Base-by-base conservation (phyloP, 2,797 vertebrate species). In the Anisognathus igniventris region DNA sequence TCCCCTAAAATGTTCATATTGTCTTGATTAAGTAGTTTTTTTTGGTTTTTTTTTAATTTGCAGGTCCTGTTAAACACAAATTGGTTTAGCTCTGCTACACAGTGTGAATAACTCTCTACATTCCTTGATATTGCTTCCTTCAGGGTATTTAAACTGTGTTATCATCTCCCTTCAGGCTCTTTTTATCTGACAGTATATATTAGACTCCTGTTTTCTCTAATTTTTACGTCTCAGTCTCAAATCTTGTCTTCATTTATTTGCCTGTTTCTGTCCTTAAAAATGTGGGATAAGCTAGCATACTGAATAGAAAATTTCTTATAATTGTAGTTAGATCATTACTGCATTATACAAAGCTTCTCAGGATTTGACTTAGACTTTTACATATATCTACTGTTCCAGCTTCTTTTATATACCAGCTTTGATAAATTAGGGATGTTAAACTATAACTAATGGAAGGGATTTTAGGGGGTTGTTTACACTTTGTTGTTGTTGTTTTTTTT, bases 121-220 rank as follows among this genome's bases (percentile, higher is more conserved):
- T 72, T 94, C 24, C 48, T 57, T 94, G 54, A 30, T 86, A 81
- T 57, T 85, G 14, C 86, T 88, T 96, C 37, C 51, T 87, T 86
- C 30, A 74, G 67, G 83, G 72, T 87, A 47, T 94, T 95, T 85
- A 80, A 95, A 89, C 53, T 81, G 28, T 87, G 89, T 92, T 95
- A 86, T 89, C 84, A 77, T 92, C 30, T 93, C 50, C 53, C 94
- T 92, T 95, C 88, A 96, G 88, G 92, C 86, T 82, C 35, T 45
- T 95, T 95, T 96, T 92, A 94, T 94, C 86, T 96, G 86, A 89
- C 94, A 93, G n/a, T 68, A 37, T 95, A 58, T 86, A 89, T 93
- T 93, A 89, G 45, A 61, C 40, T 94, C 16, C 64, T 3, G 12
- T 82, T 93, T 95, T 79, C 86, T 85, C 64, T 89, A 28, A 85